phyloP scores from a whole-genome alignment of 2,113 vertebrate species.

The Python bivittatus region DNA sequence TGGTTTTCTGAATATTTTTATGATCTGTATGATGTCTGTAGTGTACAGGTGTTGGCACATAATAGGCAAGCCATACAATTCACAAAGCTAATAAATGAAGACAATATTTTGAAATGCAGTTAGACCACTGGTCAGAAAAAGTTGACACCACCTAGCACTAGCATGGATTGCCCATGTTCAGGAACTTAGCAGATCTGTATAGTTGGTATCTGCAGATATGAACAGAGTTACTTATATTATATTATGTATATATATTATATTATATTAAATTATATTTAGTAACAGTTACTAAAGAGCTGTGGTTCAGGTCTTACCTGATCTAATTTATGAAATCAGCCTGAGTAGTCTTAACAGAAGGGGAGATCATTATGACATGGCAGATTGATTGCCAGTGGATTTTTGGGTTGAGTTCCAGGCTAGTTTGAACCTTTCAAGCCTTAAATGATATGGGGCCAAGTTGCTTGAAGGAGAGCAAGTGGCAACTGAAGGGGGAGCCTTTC shows the following conservation, averaged over 20 bases:
- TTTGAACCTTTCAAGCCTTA: background rate
- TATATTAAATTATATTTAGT: too few species aligned
- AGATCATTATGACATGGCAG: background rate
- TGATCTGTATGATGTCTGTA: background rate
- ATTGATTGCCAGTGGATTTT: background rate
- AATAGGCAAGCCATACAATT: background rate
- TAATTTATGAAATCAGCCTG: background rate
- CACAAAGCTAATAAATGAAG: background rate
- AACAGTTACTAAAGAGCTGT: background rate
- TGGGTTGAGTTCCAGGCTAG: background rate
- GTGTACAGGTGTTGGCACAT: background rate
- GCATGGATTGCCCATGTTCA: background rate
- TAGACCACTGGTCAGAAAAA: background rate
- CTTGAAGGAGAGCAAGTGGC: background rate
- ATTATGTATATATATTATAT: too few species aligned
- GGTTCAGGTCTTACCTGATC: background rate
- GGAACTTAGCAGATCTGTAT: background rate
- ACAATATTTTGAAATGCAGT: background rate
- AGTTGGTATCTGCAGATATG: background rate
- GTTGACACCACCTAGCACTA: background rate
- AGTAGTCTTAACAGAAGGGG: background rate
- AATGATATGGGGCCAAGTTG: background rate
- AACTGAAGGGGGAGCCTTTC: background rate
- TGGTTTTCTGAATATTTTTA: background rate
- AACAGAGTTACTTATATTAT: too few species aligned